Evolutionary conservation across 2,888 invertebrate genomes (phyloP), one percentile per base, ranked within the genome.

Genomic region (Ypsolopha scabrella): DNA sequence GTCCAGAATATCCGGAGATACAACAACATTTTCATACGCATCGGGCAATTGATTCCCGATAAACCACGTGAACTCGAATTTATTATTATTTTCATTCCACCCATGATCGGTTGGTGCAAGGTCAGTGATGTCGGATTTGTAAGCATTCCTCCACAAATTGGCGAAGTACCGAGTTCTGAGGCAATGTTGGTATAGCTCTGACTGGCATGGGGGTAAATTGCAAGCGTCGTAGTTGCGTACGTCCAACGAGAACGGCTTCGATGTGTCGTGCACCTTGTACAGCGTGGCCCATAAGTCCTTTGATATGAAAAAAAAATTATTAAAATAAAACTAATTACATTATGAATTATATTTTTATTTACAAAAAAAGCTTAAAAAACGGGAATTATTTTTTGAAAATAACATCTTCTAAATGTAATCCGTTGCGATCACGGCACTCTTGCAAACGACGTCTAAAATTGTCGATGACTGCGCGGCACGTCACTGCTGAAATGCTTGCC

Each of bases 151-250:
- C 60, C 62, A 62, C 51, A 64, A 57, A 51, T 54, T 58, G 52
- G 64, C 58, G 56, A 66, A 63, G 53, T 55, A 65, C 58, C 44
- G 58, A 51, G 64, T 61, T 47, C 66, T 54, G 57, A 66, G 59
- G 45, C 62, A 49, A 45, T 64, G 63, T 52, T 62, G 61, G 39
- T 41, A 55, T 56, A 63, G 55, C 57, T 65, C 58, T 50, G 62
- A 59, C 61, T 58, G 52, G 50, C 61, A 61, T 38, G 62, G 62
- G 56, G 62, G 62, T 54, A 63, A 60, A 53, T 57, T 58, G 52
- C 56, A 62, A 13, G 61, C 61, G 55, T 64, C 63, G 56, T 60
- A 63, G 57, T 63, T 64, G 60, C 24, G 24, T 24, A 2, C 24
- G 24, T 24, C 24, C 24, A 24, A 24, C 24, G 24, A 24, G 24